These are phyloP conservation scores for Archegozetes longisetosus DNA, from an alignment of 1,140 invertebrate species.

Conservation along the genomic window DNA sequence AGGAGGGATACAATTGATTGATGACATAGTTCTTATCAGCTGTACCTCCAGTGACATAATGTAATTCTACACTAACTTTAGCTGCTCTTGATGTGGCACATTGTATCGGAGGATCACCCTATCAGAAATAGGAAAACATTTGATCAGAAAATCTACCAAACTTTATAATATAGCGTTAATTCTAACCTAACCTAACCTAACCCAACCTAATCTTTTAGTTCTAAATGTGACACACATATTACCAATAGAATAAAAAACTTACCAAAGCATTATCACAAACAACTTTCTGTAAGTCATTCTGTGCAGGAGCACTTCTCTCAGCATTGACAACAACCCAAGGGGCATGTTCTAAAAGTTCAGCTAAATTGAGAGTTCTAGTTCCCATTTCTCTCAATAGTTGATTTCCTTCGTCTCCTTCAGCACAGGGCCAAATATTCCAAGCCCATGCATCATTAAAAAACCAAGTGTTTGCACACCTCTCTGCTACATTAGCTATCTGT, in stretches of 20 bases:
- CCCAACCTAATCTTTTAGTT: no score
- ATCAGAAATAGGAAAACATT: no score
- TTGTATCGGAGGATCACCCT: slow-evolving; percentile 2
- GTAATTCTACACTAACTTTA: slow-evolving; percentile 14
- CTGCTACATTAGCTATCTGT: not conserved
- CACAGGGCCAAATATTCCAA: slow-evolving; percentile 10
- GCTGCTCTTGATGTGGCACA: not conserved
- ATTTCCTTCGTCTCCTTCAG: not conserved
- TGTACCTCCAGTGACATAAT: slow-evolving; percentile 6
- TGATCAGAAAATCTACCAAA: no score
- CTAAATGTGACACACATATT: no score
- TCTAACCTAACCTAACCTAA: no score
- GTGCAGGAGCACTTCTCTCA: not conserved
- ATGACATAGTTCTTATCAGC: slow-evolving; percentile 9
- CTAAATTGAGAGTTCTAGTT: not conserved
- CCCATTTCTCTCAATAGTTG: slow-evolving; percentile 5
- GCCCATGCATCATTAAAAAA: not conserved
- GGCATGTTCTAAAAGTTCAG: slow-evolving; percentile 5
- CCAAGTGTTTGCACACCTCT: slow-evolving; percentile 12
- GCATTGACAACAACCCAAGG: slow-evolving; percentile 15
- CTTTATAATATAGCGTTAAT: no score
- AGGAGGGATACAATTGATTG: slow-evolving; percentile 15
- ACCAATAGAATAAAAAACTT: no score
- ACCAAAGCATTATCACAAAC: slow-evolving; percentile 6
- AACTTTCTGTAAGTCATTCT: slow-evolving; percentile 4